phyloP scores from a whole-genome alignment of 2,113 vertebrate species.

The Equus quagga region DNA sequence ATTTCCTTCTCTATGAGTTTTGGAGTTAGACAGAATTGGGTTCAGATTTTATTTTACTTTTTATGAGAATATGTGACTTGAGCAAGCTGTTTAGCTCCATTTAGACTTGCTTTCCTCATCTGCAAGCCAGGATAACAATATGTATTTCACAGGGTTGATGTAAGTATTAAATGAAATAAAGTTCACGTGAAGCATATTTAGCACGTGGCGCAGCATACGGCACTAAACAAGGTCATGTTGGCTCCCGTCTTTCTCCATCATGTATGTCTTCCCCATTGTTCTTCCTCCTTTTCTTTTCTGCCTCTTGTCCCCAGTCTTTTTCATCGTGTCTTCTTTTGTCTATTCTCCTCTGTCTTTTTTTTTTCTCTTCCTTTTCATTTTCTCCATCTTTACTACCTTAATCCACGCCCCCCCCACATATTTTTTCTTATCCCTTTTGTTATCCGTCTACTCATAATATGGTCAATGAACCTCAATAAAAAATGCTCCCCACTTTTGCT shows the following conservation, averaged over 20 bases:
- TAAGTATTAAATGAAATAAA: not conserved
- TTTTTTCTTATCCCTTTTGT: not conserved
- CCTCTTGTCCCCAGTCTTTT: not conserved
- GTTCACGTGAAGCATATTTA: not conserved
- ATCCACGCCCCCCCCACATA: not conserved
- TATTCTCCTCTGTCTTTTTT: not conserved
- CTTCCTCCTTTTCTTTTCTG: not conserved
- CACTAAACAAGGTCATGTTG: not conserved
- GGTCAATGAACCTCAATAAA: not conserved
- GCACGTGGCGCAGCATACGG: rapidly evolving
- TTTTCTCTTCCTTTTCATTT: not conserved
- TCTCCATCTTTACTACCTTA: not conserved
- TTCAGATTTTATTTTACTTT: not conserved
- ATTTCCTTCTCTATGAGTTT: not conserved
- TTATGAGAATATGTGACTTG: not conserved
- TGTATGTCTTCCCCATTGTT: not conserved
- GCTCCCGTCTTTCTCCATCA: not conserved
- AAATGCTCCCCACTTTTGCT: not conserved
- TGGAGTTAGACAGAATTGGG: not conserved
- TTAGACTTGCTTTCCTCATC: not conserved
- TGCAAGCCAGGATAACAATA: not conserved
- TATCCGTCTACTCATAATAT: not conserved
- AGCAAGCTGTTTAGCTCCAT: not conserved
- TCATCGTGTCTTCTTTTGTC: not conserved
- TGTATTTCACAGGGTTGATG: not conserved